phyloP scores from a whole-genome alignment of 2,797 vertebrate genomes.

The Bufotes viridis region DNA sequence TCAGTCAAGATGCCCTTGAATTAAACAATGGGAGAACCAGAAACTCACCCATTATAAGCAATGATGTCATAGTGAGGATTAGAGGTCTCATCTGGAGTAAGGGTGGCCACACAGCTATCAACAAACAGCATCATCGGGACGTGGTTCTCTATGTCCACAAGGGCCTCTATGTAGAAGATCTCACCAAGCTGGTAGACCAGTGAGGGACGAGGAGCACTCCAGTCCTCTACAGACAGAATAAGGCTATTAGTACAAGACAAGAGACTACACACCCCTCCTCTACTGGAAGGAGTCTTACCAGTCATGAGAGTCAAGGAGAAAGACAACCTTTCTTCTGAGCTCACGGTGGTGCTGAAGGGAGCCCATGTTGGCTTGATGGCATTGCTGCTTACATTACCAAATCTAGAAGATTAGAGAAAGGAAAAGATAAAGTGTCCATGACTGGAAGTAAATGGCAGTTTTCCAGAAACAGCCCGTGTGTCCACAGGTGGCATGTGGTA shows the following conservation, averaged over 20 bases:
- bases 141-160: constrained; percentile 65
- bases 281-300: neutral
- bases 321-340: neutral
- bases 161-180: constrained; percentile 70
- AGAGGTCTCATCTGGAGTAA: constrained; percentile 49
- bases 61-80: constrained; percentile 66
- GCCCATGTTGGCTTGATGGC: neutral
- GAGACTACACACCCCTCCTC: neutral
- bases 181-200: constrained; percentile 72
- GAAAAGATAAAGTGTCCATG: too few species aligned
- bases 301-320: constrained; percentile 20
- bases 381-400: constrained; percentile 37
- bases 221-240: constrained; percentile 68
- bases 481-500: too few species aligned
- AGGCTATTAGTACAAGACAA: neutral
- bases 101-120: constrained; percentile 73
- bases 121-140: constrained; percentile 68
- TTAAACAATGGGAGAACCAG: too few species aligned
- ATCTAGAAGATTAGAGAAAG: constrained; percentile 7
- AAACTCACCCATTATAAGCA: constrained; percentile 65
- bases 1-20: neutral
- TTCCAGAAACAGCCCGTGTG: too few species aligned
- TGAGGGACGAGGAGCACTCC: constrained; percentile 64
- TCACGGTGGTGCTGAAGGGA: constrained; percentile 31
- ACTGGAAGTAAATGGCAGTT: too few species aligned